Evolutionary conservation across 2,888 invertebrate genomes (phyloP).

Genomic region (Cheilosia vernalis): DNA sequence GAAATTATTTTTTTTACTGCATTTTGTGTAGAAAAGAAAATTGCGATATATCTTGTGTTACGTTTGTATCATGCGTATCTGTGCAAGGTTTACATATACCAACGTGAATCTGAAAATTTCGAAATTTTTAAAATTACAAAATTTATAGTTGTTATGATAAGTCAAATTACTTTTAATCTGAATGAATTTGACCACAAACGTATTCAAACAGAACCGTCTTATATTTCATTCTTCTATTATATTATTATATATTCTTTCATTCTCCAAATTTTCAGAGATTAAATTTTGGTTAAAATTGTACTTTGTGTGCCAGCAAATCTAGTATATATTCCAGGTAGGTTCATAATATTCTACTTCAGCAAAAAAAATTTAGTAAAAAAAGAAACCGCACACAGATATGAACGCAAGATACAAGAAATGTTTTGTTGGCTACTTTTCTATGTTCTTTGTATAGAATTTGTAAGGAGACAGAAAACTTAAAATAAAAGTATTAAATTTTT

Average conservation of each 20-base stretch:
- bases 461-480: slow-evolving; percentile 52
- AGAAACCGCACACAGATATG: slow-evolving; percentile 31
- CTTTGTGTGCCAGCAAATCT: not conserved
- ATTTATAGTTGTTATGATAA: not conserved
- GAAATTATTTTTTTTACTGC: slow-evolving; percentile 39
- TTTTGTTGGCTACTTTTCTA: slow-evolving; percentile 49
- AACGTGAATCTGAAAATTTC: slow-evolving; percentile 11
- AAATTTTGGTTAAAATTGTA: not conserved
- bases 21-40: slow-evolving; percentile 49
- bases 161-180: no score
- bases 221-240: no score
- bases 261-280: not conserved
- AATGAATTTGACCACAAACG: no score
- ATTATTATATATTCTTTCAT: no score
- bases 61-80: slow-evolving; percentile 68
- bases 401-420: slow-evolving; percentile 58
- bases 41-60: slow-evolving; percentile 59
- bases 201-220: no score
- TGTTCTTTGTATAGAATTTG: slow-evolving; percentile 52
- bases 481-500: slow-evolving; percentile 63
- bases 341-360: not conserved
- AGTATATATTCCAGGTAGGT: not conserved
- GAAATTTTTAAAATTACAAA: no score
- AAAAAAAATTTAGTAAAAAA: not conserved
- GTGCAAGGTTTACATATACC: slow-evolving; percentile 42